A percentile compares a stretch with the other conserved stretches of the same genome.
Conservation (phyloP, 2,797 vertebrate genomes). For the Melanotaenia nigrans region DNA sequence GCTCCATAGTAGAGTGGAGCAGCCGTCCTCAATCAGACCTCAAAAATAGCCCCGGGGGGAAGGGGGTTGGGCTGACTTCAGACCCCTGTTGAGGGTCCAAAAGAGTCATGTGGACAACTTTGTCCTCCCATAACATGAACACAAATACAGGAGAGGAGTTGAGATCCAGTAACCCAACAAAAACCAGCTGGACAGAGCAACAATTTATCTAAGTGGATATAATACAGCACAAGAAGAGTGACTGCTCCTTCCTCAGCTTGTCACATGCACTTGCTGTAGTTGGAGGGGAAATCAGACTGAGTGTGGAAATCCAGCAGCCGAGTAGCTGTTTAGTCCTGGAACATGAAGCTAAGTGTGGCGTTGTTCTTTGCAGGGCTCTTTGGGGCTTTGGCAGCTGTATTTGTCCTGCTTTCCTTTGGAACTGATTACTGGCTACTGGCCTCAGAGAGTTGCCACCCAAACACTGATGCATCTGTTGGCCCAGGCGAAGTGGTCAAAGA, state of each 20-base stretch:
- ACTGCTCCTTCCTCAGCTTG: conserved; percentile 25
- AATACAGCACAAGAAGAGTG: conserved; percentile 27
- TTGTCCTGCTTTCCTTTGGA: conserved; percentile 94
- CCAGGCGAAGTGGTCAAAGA: conserved; percentile 19
- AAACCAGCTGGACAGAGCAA: conserved; percentile 18
- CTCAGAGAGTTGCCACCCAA: conserved; percentile 85
- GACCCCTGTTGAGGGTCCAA: conserved; percentile 67
- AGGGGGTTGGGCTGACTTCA: conserved; percentile 62
- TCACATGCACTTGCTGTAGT: conserved; percentile 57
- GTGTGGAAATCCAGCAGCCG: conserved; percentile 22
- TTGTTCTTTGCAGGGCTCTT: conserved; percentile 96
- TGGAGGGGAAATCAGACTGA: conserved; percentile 38
- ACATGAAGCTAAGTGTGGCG: conserved; percentile 92
- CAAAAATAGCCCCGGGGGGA: conserved; percentile 88
- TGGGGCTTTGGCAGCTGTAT: conserved; percentile 89
- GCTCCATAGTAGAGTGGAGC: conserved; percentile 56
- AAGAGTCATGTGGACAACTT: conserved; percentile 68
- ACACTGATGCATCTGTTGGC: conserved; percentile 10
- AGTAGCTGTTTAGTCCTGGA: conserved; percentile 46
- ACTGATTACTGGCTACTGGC: conserved; percentile 97
- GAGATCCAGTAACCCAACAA: conserved; percentile 30
- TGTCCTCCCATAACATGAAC: conserved; percentile 62
- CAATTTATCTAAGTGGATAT: conserved; percentile 35
- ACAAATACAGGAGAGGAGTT: conserved; percentile 37
- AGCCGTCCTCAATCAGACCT: conserved; percentile 86